Conservation (phyloP, 2,888 invertebrate species). For the Frankliniella fusca region DNA sequence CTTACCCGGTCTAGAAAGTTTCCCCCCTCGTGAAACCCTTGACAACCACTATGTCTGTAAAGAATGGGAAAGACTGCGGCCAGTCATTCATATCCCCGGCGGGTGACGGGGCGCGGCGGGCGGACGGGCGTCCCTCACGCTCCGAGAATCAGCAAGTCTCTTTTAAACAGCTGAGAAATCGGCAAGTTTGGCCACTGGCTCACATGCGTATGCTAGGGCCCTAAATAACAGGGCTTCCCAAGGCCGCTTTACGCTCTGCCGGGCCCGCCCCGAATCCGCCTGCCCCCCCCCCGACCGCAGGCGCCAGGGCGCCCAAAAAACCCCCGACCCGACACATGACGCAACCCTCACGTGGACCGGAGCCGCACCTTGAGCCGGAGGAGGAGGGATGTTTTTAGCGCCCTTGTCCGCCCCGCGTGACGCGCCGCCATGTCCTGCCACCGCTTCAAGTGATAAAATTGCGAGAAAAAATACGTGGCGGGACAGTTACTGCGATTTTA, state of each 20-base stretch:
- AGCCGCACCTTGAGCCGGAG: background rate
- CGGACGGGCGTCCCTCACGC: no score
- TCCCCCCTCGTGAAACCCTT: background rate
- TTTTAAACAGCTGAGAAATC: constrained; percentile 2
- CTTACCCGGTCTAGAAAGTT: background rate
- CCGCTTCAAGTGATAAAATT: constrained; percentile 8
- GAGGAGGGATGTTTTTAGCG: background rate
- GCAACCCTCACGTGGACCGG: background rate
- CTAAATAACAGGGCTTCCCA: no score
- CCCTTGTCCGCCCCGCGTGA: background rate
- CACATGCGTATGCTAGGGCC: no score
- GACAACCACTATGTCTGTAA: background rate
- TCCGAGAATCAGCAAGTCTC: background rate
- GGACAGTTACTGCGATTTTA: constrained; percentile 19
- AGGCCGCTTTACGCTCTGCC: background rate
- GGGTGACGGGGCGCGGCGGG: no score
- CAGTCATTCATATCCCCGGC: no score
- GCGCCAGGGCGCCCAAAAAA: no score
- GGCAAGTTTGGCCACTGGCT: background rate
- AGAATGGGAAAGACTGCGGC: no score
- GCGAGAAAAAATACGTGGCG: background rate
- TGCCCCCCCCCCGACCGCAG: no score
- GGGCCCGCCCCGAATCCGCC: background rate
- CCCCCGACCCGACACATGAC: background rate
- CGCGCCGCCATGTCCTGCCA: background rate